These are phyloP conservation scores for Liparis tanakae DNA, from an alignment of 2,797 vertebrate genomes.

Conservation along the genomic window DNA sequence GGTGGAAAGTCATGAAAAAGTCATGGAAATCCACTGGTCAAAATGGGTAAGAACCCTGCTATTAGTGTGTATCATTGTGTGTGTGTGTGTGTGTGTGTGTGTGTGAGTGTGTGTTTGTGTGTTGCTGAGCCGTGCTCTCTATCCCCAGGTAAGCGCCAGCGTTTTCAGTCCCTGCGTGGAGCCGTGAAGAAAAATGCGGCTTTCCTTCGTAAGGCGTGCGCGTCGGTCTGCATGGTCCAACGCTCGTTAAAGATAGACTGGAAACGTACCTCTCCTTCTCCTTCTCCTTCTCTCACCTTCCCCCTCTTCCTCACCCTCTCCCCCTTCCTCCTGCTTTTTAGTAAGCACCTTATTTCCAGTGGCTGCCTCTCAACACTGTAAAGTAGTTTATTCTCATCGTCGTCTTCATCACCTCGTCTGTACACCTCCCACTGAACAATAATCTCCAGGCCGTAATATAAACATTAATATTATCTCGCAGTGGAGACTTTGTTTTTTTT, in stretches of 20 bases:
- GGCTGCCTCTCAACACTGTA: conserved; percentile 59
- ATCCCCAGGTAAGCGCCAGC: conserved; percentile 81
- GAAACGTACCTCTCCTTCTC: conserved; percentile 24
- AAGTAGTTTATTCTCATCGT: conserved; percentile 48
- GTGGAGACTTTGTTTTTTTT: conserved; percentile 30
- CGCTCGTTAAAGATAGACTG: conserved; percentile 62
- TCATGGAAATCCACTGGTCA: no score
- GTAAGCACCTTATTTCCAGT: conserved; percentile 47
- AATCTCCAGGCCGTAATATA: conserved; percentile 25
- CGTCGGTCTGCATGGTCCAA: conserved; percentile 78
- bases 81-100: conserved; percentile 17
- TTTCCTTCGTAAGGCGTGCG: conserved; percentile 87
- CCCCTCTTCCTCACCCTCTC: not conserved
- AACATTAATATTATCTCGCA: conserved; percentile 17
- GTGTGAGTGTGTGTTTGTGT: conserved; percentile 45
- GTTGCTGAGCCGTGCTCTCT: conserved; percentile 76
- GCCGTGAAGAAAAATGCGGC: conserved; percentile 85
- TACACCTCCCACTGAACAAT: not conserved
- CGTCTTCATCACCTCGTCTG: conserved; percentile 36
- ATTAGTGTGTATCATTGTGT: conserved; percentile 31
- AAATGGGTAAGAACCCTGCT: no score
- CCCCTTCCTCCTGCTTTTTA: conserved; percentile 50
- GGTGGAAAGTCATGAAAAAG: no score
- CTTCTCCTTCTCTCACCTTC: conserved; percentile 2
- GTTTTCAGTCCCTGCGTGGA: conserved; percentile 83